phyloP scores from a whole-genome alignment of 2,797 vertebrate genomes.

The Spinus pinus region DNA sequence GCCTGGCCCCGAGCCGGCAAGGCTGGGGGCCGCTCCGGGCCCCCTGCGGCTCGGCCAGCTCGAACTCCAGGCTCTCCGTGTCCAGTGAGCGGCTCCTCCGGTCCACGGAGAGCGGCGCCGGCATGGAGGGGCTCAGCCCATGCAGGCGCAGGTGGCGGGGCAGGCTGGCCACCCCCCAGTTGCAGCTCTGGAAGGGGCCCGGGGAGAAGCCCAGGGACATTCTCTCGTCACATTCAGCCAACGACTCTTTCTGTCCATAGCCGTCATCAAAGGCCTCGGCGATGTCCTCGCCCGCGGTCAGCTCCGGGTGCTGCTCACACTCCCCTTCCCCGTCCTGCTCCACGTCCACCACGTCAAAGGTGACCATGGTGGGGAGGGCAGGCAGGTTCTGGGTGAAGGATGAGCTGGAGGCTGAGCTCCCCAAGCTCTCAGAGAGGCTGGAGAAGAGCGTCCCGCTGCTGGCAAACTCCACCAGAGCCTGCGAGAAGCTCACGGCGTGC shows the following conservation, averaged over 20 bases:
- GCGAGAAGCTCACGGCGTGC: conserved; percentile 89
- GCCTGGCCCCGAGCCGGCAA: conserved; percentile 69
- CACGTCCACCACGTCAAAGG: conserved; percentile 94
- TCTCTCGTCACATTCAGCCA: conserved; percentile 87
- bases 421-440: conserved; percentile 81
- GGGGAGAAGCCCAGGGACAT: conserved; percentile 82
- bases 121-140: conserved; percentile 78
- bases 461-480: conserved; percentile 91
- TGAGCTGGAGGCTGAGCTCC: conserved; percentile 81
- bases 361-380: conserved; percentile 93
- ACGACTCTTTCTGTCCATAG: conserved; percentile 87
- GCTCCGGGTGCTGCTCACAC: conserved; percentile 89
- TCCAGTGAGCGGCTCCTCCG: conserved; percentile 93
- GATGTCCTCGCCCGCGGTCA: conserved; percentile 87
- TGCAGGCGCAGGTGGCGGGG: conserved; percentile 88
- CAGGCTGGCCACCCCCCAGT: conserved; percentile 91
- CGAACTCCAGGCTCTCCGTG: conserved; percentile 86
- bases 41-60: conserved; percentile 74
- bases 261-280: conserved; percentile 87
- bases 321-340: conserved; percentile 90
- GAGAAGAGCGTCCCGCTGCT: conserved; percentile 87
- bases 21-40: conserved; percentile 70
- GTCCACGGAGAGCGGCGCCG: conserved; percentile 83
- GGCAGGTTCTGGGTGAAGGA: conserved; percentile 90
- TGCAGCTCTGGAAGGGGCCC: conserved; percentile 80